Evolutionary conservation across 2,888 invertebrate genomes (phyloP), one percentile per base, ranked within the genome.

Genomic region (Darwinula stevensoni): DNA sequence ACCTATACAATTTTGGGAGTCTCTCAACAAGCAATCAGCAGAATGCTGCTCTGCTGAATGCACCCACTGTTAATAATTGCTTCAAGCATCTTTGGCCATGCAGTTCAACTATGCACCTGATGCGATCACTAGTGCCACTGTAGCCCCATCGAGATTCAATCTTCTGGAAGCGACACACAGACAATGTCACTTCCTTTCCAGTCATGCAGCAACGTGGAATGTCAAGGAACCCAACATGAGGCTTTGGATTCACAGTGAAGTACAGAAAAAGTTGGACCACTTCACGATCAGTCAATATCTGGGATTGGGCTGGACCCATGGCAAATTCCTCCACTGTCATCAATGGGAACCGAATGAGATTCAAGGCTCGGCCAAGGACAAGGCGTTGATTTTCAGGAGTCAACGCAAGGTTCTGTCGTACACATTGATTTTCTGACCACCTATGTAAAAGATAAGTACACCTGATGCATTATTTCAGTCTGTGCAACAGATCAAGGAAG

Each of bases 291-390:
- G 67, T 65, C 2, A 76, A 53, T 16, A 78, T 54, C 1, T 69
- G 68, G 40, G 69, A 67, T 43, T 70, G 68, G 1, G 71, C 70
- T 0, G 68, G 66, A 1, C 67, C 70, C 48, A 62, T 60, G 0
- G 73, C 74, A 48, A 78, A 78, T 48, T 78, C 76, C 47, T 76
- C 74, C 1, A 73, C 66, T 0, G 69, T 67, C 75, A 78, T 78
- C 14, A 75, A 51, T 1, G 76, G 75, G 47, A 75, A 76, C 16
- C 76, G 55, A 33, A 78, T 67, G 2, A 73, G 59, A 22, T 63
- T 59, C 39, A 76, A 58, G 1, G 72, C 68, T 31, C 61, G 47
- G 1, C 70, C 71, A 1, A 76, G 52, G 2, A 70, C 65, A 35
- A 54, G 50, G 37, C 73, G 53, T 44, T 70, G 68, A 49, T 71